Evolutionary conservation across 2,888 invertebrate genomes (phyloP), one percentile per base, ranked within the genome.

Genomic region (Ceramica pisi): DNA sequence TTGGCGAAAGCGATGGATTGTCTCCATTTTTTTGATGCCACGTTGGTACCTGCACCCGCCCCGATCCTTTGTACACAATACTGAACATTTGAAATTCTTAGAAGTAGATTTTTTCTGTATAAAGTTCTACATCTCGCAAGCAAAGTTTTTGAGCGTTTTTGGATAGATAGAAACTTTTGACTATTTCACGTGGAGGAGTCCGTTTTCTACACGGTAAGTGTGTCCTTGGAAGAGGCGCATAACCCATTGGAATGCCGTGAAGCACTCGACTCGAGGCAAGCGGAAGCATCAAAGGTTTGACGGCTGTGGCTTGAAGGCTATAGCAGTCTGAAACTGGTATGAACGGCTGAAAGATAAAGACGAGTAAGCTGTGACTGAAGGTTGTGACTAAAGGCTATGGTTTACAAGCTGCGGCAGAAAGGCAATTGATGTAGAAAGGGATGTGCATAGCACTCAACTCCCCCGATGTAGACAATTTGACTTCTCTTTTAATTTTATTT

Each of bases 401-500:
- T 3, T 10, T 6, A 6, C 16, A 5, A 16, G 70, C 23, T 50
- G 66, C 19, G 90, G 90, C 78, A 67, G 62, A 12, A 76, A 69
- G 90, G 91, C 90, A 85, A 86, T 82, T 90, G 93, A 88, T 93
- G 92, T 87, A 87, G 91, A 93, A 94, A 94, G 93, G 88, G 95
- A 90, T 87, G 95, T 93, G 94, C 92, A 64, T 67, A 83, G 91
- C 94, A 91, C 93, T 93, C 95, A 82, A 91, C 88, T 76, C 91
- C 92, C 95, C 95, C 89, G 94, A 77, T 85, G 95, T 95, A 95
- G 95, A 92, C 92, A 82, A 84, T 93, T 93, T 94, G 95, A 94
- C 95, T 92, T 91, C 93, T 91, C 91, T 94, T 95, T 92, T 88
- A 19, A 0, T 6, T 41, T 14, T 12, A 14, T 41, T 14, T 41